Evolutionary conservation across 2,113 vertebrate species (phyloP), one percentile per base, ranked within the genome.

Genomic region (Morone chrysops): DNA sequence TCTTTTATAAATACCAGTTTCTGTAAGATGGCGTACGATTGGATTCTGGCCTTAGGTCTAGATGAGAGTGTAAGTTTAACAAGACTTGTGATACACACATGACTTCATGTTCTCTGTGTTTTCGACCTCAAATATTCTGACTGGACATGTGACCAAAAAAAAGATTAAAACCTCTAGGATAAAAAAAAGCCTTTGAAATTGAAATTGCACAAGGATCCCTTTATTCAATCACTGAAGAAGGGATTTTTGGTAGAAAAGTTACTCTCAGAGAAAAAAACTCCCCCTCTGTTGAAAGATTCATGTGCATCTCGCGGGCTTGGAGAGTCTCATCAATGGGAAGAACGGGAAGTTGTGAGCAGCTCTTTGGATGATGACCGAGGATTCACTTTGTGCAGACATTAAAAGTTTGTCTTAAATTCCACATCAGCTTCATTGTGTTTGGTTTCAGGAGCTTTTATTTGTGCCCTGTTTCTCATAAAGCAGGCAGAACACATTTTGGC

Each of bases 171-270:
- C 4, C 66, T 66, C 13, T 3, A 65, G 62, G 1, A 66, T 59
- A 31, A 13, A 43, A 22, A 51, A 38, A 14, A 50, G 45, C 36
- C 51, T 81, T 66, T 72, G 48, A 80, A 72, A 38, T 12, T 62
- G 18, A 17, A 38, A 65, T 65, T 65, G 20, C 20, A 18, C 41
- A 22, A 2, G 14, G 31, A 17, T 60, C 31, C 31, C 8, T 60
- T 54, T 50, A 36, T 31, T 43, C 13, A 61, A 48, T 18, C 14
- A 50, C 50, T 57, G 48, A 40, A 67, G 3, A 20, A 20, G 59
- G 16, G 22, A 14, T 66, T 11, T 71, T 38, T 60, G 17, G 57
- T 38, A 20, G 25, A 43, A 54, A 8, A 25, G 7, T 47, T 22
- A 40, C 7, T 38, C 59, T 38, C 7, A 61, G 2, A 40, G 60